A percentile compares a stretch with the other conserved stretches of the same genome.
These are phyloP conservation scores for Heliconius erato DNA, from an alignment of 2,888 invertebrate species.

Conservation along the genomic window DNA sequence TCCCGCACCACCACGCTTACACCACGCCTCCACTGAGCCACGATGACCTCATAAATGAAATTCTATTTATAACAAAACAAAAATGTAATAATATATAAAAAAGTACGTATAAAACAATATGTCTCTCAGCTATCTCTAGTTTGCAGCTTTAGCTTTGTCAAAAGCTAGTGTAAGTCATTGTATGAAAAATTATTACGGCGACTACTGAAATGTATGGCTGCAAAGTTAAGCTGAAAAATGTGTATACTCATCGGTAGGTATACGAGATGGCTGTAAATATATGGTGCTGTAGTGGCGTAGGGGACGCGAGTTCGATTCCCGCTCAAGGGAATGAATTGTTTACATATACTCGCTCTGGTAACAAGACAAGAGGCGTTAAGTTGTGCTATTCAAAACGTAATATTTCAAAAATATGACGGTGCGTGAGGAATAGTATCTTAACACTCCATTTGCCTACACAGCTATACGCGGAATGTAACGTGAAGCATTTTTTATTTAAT, in stretches of 20 bases:
- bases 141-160: slow-evolving; percentile 12
- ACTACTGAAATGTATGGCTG: background rate
- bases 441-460: no score
- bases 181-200: slow-evolving; percentile 6
- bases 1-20: no score
- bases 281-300: background rate
- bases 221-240: background rate
- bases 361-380: no score
- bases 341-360: no score
- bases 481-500: no score
- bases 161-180: slow-evolving; percentile 7
- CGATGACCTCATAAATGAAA: background rate
- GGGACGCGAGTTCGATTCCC: no score
- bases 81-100: background rate
- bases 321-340: no score
- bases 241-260: background rate
- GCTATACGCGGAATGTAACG: no score
- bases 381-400: no score
- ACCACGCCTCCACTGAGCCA: no score
- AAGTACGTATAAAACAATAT: background rate
- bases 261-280: background rate
- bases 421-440: no score
- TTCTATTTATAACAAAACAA: background rate
- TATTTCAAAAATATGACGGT: no score
- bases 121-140: slow-evolving; percentile 14